Base-by-base conservation (phyloP, 2,888 invertebrate species). In the Apeira syringaria region DNA sequence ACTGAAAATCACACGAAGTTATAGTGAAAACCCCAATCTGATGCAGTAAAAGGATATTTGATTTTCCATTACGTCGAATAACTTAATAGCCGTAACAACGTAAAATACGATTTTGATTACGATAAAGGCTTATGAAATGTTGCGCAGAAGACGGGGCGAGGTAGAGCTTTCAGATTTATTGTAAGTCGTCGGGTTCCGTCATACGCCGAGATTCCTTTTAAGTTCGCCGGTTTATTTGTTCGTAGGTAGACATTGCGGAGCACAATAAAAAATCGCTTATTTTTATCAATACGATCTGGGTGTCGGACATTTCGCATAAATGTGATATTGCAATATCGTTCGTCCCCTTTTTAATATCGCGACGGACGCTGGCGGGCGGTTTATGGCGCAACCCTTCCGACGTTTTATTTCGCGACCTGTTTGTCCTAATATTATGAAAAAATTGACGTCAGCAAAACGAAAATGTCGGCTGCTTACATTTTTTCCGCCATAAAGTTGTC, bases 261-360 rank as follows among this genome's bases (percentile, higher is more conserved):
- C 68, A 85, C 80, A 84, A 85, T 87, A 88, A 88, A 88, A 87
- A 87, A 85, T 81, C 80, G 89, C 86, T 87, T 89, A 89, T 86
- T 89, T 87, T 89, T 88, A 88, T 89, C 89, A 89, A 89, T 87
- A 85, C 83, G 85, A 88, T 89, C 88, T 87, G 83, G 76, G 80
- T 85, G 88, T 86, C 70, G 86, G 87, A 87, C 88, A 88, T 87
- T 88, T 87, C 87, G 82, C 85, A 89, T 88, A 88, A 88, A 89
- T 87, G 89, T 88, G 88, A 89, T 87, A 88, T 88, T 86, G 88
- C 88, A 89, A 89, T 88, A 87, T 83, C 88, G 83, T 81, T 80
- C 80, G 87, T 83, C 88, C 88, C 88, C 82, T 88, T 88, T 89
- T 89, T 89, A 89, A 89, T 89, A 89, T 89, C 82, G 80, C 86